These are phyloP conservation scores for Drosophila ananassae DNA, from an alignment of 1,140 invertebrate genomes.

Conservation along the genomic window DNA sequence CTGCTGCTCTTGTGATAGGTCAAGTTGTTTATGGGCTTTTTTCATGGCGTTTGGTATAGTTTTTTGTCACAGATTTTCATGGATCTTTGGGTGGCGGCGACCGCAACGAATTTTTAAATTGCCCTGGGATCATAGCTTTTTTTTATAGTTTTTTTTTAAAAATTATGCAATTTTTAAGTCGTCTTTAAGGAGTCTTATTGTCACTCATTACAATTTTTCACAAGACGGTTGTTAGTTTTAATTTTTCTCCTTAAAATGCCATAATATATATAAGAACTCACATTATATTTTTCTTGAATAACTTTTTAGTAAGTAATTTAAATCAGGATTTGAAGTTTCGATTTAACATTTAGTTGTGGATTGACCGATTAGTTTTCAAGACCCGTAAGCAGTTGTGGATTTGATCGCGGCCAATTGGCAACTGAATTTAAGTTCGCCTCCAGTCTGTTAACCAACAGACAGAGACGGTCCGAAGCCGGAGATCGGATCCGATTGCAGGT, in stretches of 20 bases:
- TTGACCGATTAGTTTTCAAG: slow-evolving; percentile 6
- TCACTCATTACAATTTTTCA: too few relatives aligned
- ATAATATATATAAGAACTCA: slow-evolving; percentile 11
- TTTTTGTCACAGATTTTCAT: slow-evolving; percentile 11
- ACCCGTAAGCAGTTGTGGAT: slow-evolving; percentile 58
- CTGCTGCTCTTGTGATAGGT: slow-evolving; percentile 49
- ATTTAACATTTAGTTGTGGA: background rate
- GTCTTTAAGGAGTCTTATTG: background rate
- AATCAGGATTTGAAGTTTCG: background rate
- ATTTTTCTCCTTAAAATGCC: background rate
- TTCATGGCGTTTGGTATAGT: slow-evolving; percentile 18
- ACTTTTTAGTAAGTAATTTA: background rate
- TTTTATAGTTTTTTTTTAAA: slow-evolving; percentile 30
- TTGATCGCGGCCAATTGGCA: slow-evolving; percentile 66
- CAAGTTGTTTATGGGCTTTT: slow-evolving; percentile 63
- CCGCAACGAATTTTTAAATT: slow-evolving; percentile 50
- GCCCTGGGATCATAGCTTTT: slow-evolving; percentile 2
- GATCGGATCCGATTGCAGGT: slow-evolving; percentile 34
- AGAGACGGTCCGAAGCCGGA: slow-evolving; percentile 31
- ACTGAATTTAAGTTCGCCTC: slow-evolving; percentile 55
- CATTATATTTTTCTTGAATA: slow-evolving; percentile 30
- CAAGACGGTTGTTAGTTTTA: background rate
- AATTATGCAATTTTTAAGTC: slow-evolving; percentile 18
- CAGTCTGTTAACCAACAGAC: slow-evolving; percentile 24
- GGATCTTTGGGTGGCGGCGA: slow-evolving; percentile 32